Base-by-base conservation (phyloP, 2,888 invertebrate species). In the Ochropacha duplaris region DNA sequence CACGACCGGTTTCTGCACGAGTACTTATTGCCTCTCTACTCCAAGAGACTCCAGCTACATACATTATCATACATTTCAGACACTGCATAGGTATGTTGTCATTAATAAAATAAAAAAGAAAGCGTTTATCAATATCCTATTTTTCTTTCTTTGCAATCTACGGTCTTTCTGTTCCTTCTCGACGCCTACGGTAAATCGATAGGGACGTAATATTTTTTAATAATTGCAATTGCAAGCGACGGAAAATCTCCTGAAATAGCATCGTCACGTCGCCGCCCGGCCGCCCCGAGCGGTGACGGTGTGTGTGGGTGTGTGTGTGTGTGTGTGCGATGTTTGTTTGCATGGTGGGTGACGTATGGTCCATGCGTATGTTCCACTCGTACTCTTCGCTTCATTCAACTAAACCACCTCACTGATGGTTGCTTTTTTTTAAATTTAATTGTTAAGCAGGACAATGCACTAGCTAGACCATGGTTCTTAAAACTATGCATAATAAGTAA, bases 1-100 rank as follows among this genome's bases (percentile, higher is more conserved):
- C 8, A 79, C 81, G 44, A 82, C 81, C 82, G 79, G 83, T 81
- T 81, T 61, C 59, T 60, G 62, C 71, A 72, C 71, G 59, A 69
- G 68, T 67, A n/a, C n/a, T n/a, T n/a, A 71, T 68, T 63, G 56
- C 59, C 59, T 57, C 57, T 60, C 61, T 55, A 66, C 58, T 57
- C 58, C 62, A 66, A 65, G 63, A 60, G 67, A 63, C 26, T 26
- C 62, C 66, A 69, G 67, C n/a, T n/a, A n/a, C n/a, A n/a, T n/a
- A n/a, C n/a, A n/a, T n/a, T n/a, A n/a, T n/a, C n/a, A n/a, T n/a
- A n/a, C n/a, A n/a, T n/a, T n/a, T n/a, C n/a, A n/a, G n/a, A n/a
- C n/a, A n/a, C n/a, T n/a, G n/a, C n/a, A n/a, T n/a, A n/a, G n/a
- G n/a, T n/a, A n/a, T n/a, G 14, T 39, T 39, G 16, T 16, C 39